phyloP scores from a whole-genome alignment of 1,140 invertebrate species.

The Rhagoletis zephyria region DNA sequence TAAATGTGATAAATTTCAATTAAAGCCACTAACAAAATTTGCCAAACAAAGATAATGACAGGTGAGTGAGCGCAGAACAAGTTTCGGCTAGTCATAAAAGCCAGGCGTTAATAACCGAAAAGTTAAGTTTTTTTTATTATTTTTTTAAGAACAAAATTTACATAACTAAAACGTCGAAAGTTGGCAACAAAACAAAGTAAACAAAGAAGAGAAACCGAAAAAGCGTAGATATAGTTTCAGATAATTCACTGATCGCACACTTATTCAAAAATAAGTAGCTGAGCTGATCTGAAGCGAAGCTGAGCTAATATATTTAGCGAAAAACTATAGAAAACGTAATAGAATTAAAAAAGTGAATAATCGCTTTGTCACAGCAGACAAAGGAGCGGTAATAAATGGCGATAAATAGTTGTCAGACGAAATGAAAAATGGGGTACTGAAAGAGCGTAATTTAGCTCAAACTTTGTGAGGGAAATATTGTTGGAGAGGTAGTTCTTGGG shows the following conservation, averaged over 20 bases:
- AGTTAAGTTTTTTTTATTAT: not conserved
- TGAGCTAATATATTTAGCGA: not conserved
- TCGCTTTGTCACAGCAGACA: constrained; percentile 3
- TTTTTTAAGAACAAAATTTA: not conserved
- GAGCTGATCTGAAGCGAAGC: not conserved
- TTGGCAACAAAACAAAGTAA: not conserved
- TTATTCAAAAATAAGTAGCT: not conserved
- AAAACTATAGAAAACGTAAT: not conserved
- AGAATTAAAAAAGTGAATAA: not conserved
- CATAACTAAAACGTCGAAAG: not conserved
- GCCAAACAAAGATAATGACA: not conserved
- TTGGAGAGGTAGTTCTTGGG: too few relatives aligned
- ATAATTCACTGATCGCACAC: not conserved
- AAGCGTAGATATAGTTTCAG: constrained; percentile 4
- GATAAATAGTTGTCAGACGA: not conserved
- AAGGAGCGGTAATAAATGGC: not conserved
- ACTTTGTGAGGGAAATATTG: too few relatives aligned
- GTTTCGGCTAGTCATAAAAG: not conserved
- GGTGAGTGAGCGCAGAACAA: not conserved
- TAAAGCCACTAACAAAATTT: not conserved
- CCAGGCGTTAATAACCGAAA: constrained; percentile 8
- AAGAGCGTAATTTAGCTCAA: too few relatives aligned
- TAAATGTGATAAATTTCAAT: constrained; percentile 40
- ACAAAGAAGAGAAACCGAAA: not conserved
- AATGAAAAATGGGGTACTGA: not conserved